Evolutionary conservation across 2,797 vertebrate genomes (phyloP), one percentile per base, ranked within the genome.

Genomic region (Melopsittacus undulatus): DNA sequence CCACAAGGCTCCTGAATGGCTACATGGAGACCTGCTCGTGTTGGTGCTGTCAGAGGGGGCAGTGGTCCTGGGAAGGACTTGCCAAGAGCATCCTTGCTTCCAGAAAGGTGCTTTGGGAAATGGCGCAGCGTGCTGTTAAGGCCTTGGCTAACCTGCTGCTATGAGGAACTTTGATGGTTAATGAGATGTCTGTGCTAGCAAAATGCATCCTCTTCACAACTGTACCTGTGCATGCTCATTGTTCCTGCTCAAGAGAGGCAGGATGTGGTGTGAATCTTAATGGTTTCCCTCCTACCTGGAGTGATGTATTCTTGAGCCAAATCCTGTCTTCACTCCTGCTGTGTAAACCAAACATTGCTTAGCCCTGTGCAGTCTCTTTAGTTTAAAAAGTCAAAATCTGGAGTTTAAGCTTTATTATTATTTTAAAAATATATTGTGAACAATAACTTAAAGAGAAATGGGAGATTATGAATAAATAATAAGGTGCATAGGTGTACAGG

Each of bases 401-500:
- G 30, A 79, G 16, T 59, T 90, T 56, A 62, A 69, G 54, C 62
- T 79, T 94, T 72, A 36, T 38, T 36, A 36, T 36, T 74, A 79
- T 87, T 90, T 76, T 0, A 30, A 61, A 83, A 61, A 88, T 72
- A 85, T 63, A 95, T 80, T 92, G 43, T 14, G 24, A 93, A 85
- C n/a, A 83, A 85, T 89, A 96, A 80, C 72, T 36, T 9, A 36
- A 36, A 72, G 87, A 72, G 63, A 89, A 97, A 89, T 6, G 16
- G 54, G 79, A 95, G 72, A 89, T 92, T 59, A 89, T 96, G 85
- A 95, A 93, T 36, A 36, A 36, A 36, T 36, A 36, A 36, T 89
- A 83, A 77, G 56, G 48, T 87, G 66, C 79, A 83, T 77, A 94
- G 77, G 85, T 95, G 63, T 73, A 76, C 66, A 76, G 91, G 93